Percentiles rank a stretch among this genome's conserved stretches.
These are phyloP conservation scores for Castor canadensis DNA, from an alignment of 2,113 vertebrate species.

Conservation along the genomic window DNA sequence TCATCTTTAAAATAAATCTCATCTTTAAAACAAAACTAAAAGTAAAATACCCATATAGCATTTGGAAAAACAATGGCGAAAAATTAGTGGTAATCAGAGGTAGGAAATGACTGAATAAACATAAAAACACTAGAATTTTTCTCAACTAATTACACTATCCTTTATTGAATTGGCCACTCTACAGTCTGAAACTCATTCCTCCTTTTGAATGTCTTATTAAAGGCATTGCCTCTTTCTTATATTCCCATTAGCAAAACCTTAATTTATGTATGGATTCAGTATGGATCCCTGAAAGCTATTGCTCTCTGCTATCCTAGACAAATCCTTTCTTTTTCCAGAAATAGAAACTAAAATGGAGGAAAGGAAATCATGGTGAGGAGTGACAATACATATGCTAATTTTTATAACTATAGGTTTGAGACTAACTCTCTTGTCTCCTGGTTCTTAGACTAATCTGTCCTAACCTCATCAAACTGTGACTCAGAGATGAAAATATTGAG, in stretches of 20 bases:
- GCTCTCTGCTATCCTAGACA: background rate
- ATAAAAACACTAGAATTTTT: background rate
- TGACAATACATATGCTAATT: background rate
- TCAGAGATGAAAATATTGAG: slow-evolving; percentile 47
- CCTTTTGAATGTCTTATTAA: background rate
- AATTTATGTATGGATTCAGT: background rate
- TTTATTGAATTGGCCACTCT: background rate
- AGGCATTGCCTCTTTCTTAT: background rate
- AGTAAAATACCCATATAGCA: background rate
- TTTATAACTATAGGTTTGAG: background rate
- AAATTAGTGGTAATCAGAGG: background rate
- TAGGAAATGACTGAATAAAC: background rate
- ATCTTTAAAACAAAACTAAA: slow-evolving; percentile 1
- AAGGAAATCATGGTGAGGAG: background rate
- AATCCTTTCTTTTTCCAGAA: background rate
- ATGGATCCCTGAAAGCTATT: background rate
- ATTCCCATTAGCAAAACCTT: background rate
- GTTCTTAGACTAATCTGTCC: background rate
- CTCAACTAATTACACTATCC: background rate
- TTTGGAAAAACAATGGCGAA: background rate
- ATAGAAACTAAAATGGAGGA: background rate
- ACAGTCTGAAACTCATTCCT: background rate
- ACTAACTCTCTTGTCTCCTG: background rate
- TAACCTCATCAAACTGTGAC: slow-evolving; percentile 23
- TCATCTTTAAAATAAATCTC: background rate